Conservation (phyloP, 2,797 vertebrate genomes). For the Kryptopterus vitreolus region DNA sequence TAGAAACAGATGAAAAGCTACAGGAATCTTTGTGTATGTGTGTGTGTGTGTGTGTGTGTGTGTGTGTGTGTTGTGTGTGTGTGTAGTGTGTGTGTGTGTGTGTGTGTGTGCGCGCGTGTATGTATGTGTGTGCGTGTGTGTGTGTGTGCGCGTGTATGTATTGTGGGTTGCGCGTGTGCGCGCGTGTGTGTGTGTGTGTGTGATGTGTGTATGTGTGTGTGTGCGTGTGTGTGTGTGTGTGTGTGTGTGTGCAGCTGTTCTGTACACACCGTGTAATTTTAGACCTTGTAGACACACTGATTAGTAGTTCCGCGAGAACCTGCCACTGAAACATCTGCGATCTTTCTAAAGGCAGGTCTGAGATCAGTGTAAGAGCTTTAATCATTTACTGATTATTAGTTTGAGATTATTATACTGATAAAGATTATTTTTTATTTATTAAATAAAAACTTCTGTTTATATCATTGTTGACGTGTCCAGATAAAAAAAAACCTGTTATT, state of each 20-base stretch:
- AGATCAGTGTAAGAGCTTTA: constrained; percentile 1
- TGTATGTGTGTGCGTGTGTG: too few species aligned
- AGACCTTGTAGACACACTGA: constrained; percentile 8
- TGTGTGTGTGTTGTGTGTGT: not conserved
- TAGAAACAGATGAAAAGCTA: not conserved
- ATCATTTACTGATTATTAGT: not conserved
- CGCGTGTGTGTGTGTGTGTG: too few species aligned
- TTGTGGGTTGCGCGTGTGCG: too few species aligned
- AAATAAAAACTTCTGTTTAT: not conserved
- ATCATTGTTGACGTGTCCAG: not conserved
- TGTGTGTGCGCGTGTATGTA: too few species aligned
- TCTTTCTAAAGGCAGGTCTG: not conserved
- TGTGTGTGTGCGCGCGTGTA: too few species aligned
- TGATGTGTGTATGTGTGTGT: not conserved
- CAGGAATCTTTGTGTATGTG: not conserved
- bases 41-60: not conserved
- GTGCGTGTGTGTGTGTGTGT: not conserved
- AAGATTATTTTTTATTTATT: not conserved
- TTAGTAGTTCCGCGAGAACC: constrained; percentile 27
- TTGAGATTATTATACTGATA: too few species aligned
- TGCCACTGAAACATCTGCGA: not conserved
- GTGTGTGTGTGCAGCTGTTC: constrained; percentile 6
- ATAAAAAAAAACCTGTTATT: not conserved
- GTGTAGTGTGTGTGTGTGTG: not conserved
- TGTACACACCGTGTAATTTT: constrained; percentile 21